A percentile compares a stretch with the other conserved stretches of the same genome.
These are phyloP conservation scores for Triplophysa bombifrons DNA, from an alignment of 2,797 vertebrate genomes.

Conservation along the genomic window DNA sequence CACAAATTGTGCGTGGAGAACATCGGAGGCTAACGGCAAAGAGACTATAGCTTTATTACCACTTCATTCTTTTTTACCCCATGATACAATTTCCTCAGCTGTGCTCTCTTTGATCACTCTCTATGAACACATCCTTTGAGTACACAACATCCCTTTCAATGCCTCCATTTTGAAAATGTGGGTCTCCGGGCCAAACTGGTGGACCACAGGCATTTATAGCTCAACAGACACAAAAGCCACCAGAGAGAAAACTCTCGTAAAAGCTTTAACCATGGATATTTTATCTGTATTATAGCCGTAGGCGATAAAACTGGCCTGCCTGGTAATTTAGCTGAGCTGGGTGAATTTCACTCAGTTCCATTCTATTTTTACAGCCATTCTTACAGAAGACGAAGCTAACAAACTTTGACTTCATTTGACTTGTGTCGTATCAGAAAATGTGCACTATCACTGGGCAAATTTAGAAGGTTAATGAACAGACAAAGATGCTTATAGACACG, in stretches of 20 bases:
- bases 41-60: background rate
- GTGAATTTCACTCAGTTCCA: conserved; percentile 28
- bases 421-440: conserved; percentile 26
- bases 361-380: conserved; percentile 31
- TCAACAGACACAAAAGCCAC: conserved; percentile 38
- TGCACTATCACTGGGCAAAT: background rate
- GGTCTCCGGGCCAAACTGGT: conserved; percentile 20
- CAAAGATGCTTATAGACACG: background rate
- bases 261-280: conserved; percentile 35
- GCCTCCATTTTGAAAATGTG: conserved; percentile 23
- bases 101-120: conserved; percentile 14
- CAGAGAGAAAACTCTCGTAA: conserved; percentile 25
- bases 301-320: conserved; percentile 25
- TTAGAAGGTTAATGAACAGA: background rate
- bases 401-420: conserved; percentile 34
- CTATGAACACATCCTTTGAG: conserved; percentile 19
- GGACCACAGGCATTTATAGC: conserved; percentile 32
- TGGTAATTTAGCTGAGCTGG: conserved; percentile 15
- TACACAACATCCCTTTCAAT: conserved; percentile 20
- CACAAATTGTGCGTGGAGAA: background rate
- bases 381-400: conserved; percentile 24
- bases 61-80: conserved; percentile 10
- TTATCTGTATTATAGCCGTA: conserved; percentile 33
- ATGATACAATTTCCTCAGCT: conserved; percentile 15
- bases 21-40: conserved; percentile 4